phyloP scores from a whole-genome alignment of 2,888 invertebrate species.

The Mesorhabditis sp. region DNA sequence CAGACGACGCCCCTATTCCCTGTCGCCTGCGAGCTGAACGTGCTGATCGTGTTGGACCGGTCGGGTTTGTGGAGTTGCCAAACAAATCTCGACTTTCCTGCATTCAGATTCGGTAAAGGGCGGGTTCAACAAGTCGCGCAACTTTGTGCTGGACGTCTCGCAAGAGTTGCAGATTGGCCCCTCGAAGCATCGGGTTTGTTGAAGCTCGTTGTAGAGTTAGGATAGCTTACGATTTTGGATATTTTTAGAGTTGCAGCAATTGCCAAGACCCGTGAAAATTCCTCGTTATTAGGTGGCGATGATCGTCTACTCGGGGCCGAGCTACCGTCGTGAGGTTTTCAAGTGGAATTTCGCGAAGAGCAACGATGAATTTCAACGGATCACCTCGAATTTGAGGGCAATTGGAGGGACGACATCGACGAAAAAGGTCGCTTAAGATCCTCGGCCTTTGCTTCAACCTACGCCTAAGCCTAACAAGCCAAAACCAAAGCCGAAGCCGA shows the following conservation, averaged over 20 bases:
- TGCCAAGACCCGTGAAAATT: too few species aligned
- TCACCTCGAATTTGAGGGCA: conserved; percentile 38
- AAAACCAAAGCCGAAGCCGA: too few species aligned
- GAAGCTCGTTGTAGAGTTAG: not conserved
- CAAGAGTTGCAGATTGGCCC: conserved; percentile 55
- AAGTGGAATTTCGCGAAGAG: conserved; percentile 53
- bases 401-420: conserved; percentile 55
- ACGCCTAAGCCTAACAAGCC: not conserved
- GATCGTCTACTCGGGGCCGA: conserved; percentile 52
- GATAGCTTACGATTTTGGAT: not conserved
- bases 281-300: too few species aligned
- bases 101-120: too few species aligned
- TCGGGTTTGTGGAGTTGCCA: conserved; percentile 17
- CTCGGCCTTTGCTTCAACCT: conserved; percentile 12
- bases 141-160: conserved; percentile 53
- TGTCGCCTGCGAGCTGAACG: conserved; percentile 51
- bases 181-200: conserved; percentile 42
- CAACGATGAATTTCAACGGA: conserved; percentile 47
- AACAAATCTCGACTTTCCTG: not conserved
- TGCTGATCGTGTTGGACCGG: conserved; percentile 51
- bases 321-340: conserved; percentile 45
- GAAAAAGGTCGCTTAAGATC: conserved; percentile 25
- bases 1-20: conserved; percentile 48
- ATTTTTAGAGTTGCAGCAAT: too few species aligned
- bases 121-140: conserved; percentile 51